Base-by-base conservation (phyloP, 2,888 invertebrate species). In the Nesidiocoris tenuis region DNA sequence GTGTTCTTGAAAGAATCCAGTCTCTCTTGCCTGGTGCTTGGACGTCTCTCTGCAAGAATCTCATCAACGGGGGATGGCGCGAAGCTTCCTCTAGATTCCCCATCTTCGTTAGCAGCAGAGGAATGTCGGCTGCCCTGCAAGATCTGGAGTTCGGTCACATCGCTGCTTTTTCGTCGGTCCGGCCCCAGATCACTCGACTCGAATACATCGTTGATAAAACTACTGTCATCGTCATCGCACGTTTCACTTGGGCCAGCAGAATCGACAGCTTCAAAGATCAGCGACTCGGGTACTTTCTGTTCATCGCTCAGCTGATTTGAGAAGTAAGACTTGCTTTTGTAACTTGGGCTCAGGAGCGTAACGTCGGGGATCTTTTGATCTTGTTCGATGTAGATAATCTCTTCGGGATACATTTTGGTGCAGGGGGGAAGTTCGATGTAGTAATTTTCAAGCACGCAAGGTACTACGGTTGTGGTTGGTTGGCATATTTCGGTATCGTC, bases 1-100 rank as follows among this genome's bases (percentile, higher is more conserved):
- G 80, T 79, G 56, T 81, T 81, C 76, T 81, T 81, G 64, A 81
- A 81, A 0, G 81, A 81, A 72, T 81, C 81, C n/a, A 81, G 77
- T 18, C 81, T 78, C 76, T 81, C 81, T 64, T 81, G 80, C 54
- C 81, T 78, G 3, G 81, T 81, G 70, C 81, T 81, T 1, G 80
- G 80, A 74, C 81, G 79, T 61, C 81, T 79, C 63, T 81, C 81
- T 5, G 81, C 78, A 0, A 79, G 66, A n/a, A 24, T 19, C 39
- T 68, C 68, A 12, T 75, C 65, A 2, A 57, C 65, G 21, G 16
- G n/a, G 19, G 24, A 22, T n/a, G 76, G 71, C 12, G 70, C 76
- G 23, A 23, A 39, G 24, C 61, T 23, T 54, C 70, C 71, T 23
- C 57, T 23, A 7, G 39, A 39, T 7, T 39, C 39, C 5, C 39